Evolutionary conservation across 1,140 invertebrate species (phyloP).

Genomic region (Onthophagus taurus): DNA sequence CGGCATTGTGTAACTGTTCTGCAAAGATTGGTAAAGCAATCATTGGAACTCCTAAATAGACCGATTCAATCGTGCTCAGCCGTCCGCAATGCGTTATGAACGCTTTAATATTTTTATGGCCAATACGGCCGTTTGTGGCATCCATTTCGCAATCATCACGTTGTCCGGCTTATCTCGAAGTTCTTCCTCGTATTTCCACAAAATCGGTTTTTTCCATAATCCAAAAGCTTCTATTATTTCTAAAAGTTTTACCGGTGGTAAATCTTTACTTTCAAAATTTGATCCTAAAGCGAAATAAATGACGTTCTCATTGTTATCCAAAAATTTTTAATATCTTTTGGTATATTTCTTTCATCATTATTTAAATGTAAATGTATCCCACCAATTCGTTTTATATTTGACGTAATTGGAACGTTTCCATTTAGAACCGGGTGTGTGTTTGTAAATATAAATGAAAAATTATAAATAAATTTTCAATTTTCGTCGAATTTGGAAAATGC

Average conservation of each 20-base stretch:
- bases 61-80: slow-evolving; percentile 42
- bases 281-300: slow-evolving; percentile 63
- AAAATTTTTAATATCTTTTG: too few species aligned
- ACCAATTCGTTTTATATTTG: too few species aligned
- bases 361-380: too few species aligned
- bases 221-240: slow-evolving; percentile 43
- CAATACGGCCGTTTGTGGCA: slow-evolving; percentile 55
- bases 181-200: slow-evolving; percentile 58
- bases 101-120: too few species aligned
- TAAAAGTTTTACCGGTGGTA: slow-evolving; percentile 39
- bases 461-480: too few species aligned
- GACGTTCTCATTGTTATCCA: slow-evolving; percentile 48
- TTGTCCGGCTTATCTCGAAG: slow-evolving; percentile 40
- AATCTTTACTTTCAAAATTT: slow-evolving; percentile 39
- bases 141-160: slow-evolving; percentile 48
- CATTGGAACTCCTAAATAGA: slow-evolving; percentile 43
- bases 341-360: too few species aligned
- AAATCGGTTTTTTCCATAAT: slow-evolving; percentile 45
- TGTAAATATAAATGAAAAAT: too few species aligned
- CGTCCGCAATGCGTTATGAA: too few species aligned
- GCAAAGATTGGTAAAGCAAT: slow-evolving; percentile 43
- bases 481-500: too few species aligned
- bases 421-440: too few species aligned
- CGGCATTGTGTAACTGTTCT: slow-evolving; percentile 44
- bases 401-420: too few species aligned